These are phyloP conservation scores for Masnerella sp. DNA, from an alignment of 2,888 invertebrate species.

Conservation along the genomic window DNA sequence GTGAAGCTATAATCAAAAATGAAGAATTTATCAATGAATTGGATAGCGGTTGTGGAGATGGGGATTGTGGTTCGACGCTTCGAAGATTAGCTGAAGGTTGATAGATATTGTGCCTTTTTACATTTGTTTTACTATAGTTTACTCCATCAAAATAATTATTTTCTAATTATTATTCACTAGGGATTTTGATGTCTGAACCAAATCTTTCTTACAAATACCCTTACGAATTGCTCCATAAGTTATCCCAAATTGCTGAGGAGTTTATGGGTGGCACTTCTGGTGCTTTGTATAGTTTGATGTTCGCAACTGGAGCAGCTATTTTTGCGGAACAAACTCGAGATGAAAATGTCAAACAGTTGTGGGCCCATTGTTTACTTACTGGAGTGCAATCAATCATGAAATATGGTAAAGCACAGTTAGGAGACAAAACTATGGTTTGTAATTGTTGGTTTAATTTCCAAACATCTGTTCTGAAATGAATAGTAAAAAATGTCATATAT, in stretches of 20 bases:
- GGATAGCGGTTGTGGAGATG: conserved; percentile 82
- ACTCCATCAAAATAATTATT: background rate
- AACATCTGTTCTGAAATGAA: no score
- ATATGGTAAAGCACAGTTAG: conserved; percentile 86
- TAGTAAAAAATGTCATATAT: no score
- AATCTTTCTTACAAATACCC: conserved; percentile 72
- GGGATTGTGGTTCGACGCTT: conserved; percentile 82
- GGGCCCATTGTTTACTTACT: conserved; percentile 80
- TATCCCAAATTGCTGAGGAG: conserved; percentile 83
- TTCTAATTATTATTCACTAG: conserved; percentile 57
- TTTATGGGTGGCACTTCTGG: conserved; percentile 89
- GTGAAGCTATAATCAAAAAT: conserved; percentile 65
- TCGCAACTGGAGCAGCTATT: conserved; percentile 82
- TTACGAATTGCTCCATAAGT: conserved; percentile 77
- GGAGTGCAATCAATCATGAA: conserved; percentile 82
- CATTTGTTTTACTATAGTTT: background rate
- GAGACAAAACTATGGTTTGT: conserved; percentile 87
- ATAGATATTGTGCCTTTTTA: background rate
- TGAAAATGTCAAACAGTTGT: conserved; percentile 72
- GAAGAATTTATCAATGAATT: conserved; percentile 75
- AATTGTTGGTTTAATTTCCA: no score
- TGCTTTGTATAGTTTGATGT: conserved; percentile 87
- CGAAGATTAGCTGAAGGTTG: conserved; percentile 80
- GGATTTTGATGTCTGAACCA: conserved; percentile 64
- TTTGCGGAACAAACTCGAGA: conserved; percentile 52